Conservation (phyloP, 2,797 vertebrate genomes). For the Catharus ustulatus region DNA sequence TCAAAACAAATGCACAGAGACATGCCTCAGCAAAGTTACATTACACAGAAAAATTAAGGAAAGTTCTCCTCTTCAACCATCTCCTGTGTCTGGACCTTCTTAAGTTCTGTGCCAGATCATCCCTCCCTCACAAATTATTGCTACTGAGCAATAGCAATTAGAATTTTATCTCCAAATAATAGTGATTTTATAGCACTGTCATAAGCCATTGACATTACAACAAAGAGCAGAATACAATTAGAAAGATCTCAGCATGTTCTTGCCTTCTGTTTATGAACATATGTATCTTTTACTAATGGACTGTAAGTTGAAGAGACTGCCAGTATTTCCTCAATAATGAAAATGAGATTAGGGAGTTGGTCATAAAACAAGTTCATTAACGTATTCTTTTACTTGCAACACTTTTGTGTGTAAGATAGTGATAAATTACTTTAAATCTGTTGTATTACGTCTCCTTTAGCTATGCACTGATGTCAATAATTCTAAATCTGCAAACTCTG, state of each 20-base stretch:
- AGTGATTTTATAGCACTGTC: background rate
- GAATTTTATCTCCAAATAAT: background rate
- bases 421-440: background rate
- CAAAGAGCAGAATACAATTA: background rate
- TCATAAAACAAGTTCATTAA: background rate
- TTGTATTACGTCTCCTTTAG: background rate
- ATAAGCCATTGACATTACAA: background rate
- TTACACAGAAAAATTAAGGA: background rate
- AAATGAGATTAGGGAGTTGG: background rate
- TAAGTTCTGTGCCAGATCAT: background rate
- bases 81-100: background rate
- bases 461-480: background rate
- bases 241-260: background rate
- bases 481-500: background rate
- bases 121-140: too few relatives aligned
- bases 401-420: background rate
- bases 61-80: accelerated
- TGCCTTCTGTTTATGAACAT: background rate
- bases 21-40: background rate
- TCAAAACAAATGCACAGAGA: background rate
- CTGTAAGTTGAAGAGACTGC: background rate
- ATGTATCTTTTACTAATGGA: background rate
- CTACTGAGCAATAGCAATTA: background rate
- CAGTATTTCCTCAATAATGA: background rate
- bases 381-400: background rate